Evolutionary conservation across 37 sponge, comb jelly and placozoan genomes (phyloP), one percentile per base, ranked within the genome.

Genomic region (Cliona cf. orientalis): DNA sequence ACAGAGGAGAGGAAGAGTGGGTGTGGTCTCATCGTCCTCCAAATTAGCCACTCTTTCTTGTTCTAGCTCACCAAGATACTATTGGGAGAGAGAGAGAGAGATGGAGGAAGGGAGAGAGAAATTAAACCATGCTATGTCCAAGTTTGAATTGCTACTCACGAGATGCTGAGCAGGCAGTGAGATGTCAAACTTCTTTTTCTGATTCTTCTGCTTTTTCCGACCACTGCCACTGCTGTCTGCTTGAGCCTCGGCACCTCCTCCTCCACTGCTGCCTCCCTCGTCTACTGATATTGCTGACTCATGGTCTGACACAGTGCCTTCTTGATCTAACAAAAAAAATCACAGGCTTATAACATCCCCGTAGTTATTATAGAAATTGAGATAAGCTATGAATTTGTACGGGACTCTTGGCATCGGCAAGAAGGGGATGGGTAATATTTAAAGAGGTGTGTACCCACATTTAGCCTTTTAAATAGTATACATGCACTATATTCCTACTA

Each of bases 61-160:
- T 42, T 91, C 92, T 62, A 91, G 22, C 28, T 91, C 92, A 33
- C 92, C 92, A 17, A 91, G 84, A 66, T 91, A 91, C 92, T 91
- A 64, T 26, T 3, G 32, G 21, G 21, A 59, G 2, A 31, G 23
- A 23, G 17, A 31, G 36, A 67, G 6, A 31, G 31, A 31, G 28
- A 6, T 61, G 62, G 23, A 61, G 23, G 28, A 6, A 19, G 62
- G 53, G 53, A 49, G 9, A 9, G 53, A 49, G 9, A 19, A 19
- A 19, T 14, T 19, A 14, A 9, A 49, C 53, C 9, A 9, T 49
- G 53, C 14, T 49, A 19, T 49, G 53, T 49, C 53, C 53, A 9
- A 49, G 9, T 49, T 9, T 19, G 14, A 14, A 11, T 14, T 4
- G 4, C 6, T 0, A 46, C 83, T 85, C 38, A 91, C 91, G 40